Evolutionary conservation across 53 echinoderm and acorn worm genomes (phyloP).

Genomic region (Pentamera pediparva): DNA sequence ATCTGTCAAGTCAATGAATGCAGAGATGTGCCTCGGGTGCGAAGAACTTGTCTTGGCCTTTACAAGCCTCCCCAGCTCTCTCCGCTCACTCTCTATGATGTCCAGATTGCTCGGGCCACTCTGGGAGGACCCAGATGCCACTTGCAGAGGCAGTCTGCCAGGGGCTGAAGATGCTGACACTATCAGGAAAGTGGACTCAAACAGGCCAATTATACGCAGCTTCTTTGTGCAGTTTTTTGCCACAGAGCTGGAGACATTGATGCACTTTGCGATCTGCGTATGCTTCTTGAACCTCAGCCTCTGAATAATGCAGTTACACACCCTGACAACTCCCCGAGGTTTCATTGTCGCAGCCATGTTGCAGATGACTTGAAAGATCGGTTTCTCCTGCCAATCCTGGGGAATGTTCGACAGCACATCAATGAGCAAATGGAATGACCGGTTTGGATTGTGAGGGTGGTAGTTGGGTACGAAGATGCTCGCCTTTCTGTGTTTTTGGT

Average conservation of each 20-base stretch:
- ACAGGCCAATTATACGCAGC: conserved; percentile 20
- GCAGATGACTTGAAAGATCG: background rate
- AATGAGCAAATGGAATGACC: conserved; percentile 14
- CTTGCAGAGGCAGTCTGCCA: background rate
- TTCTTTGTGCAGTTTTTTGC: conserved; percentile 15
- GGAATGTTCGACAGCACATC: conserved; percentile 9
- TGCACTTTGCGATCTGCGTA: conserved; percentile 4
- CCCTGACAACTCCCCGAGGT: background rate
- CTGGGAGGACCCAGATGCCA: background rate
- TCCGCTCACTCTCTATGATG: background rate
- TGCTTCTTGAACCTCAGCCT: conserved; percentile 7
- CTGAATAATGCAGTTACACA: background rate
- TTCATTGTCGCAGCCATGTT: background rate
- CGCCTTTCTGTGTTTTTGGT: background rate
- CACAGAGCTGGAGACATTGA: conserved; percentile 27
- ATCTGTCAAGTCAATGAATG: too few relatives aligned
- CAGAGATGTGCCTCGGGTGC: too few relatives aligned
- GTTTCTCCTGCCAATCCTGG: background rate
- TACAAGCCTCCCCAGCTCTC: background rate
- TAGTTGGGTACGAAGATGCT: background rate
- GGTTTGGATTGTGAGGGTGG: conserved; percentile 4
- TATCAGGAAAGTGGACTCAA: conserved; percentile 2
- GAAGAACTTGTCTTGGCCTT: background rate
- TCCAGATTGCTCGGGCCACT: background rate
- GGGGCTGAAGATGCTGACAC: background rate